phyloP scores from a whole-genome alignment of 2,797 vertebrate genomes.

The Sebastes elongatus region DNA sequence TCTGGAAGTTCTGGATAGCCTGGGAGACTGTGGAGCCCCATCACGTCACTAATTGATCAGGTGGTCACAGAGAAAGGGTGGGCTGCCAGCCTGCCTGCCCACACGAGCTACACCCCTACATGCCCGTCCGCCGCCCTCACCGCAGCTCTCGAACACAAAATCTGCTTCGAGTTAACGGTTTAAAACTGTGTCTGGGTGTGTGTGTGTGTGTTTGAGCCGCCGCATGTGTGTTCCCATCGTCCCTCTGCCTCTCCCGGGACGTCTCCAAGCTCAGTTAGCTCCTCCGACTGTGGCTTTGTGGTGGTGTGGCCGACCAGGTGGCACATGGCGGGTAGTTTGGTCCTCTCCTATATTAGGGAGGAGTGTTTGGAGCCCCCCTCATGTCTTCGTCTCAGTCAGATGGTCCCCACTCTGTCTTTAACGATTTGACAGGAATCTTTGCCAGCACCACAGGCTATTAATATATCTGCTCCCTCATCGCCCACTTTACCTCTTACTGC shows the following conservation, averaged over 20 bases:
- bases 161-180: constrained; percentile 76
- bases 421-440: constrained; percentile 67
- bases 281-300: constrained; percentile 38
- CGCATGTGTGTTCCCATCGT: constrained; percentile 62
- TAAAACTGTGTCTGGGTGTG: constrained; percentile 53
- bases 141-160: constrained; percentile 64
- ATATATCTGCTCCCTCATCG: constrained; percentile 53
- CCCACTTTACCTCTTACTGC: constrained; percentile 37
- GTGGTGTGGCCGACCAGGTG: constrained; percentile 38
- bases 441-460: constrained; percentile 62
- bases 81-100: constrained; percentile 69
- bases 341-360: constrained; percentile 51
- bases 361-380: constrained; percentile 38
- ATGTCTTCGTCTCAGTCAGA: constrained; percentile 56
- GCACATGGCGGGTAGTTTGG: constrained; percentile 41
- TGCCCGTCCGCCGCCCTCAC: constrained; percentile 59
- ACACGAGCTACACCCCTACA: constrained; percentile 65
- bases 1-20: constrained; percentile 49
- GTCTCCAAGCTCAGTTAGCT: constrained; percentile 21
- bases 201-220: constrained; percentile 9
- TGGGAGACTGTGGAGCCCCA: constrained; percentile 49
- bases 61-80: constrained; percentile 63
- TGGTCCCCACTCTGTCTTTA: constrained; percentile 55
- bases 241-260: constrained; percentile 22
- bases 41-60: constrained; percentile 72